These are phyloP conservation scores for Melanotus villosus DNA, from an alignment of 2,888 invertebrate genomes.

Conservation along the genomic window DNA sequence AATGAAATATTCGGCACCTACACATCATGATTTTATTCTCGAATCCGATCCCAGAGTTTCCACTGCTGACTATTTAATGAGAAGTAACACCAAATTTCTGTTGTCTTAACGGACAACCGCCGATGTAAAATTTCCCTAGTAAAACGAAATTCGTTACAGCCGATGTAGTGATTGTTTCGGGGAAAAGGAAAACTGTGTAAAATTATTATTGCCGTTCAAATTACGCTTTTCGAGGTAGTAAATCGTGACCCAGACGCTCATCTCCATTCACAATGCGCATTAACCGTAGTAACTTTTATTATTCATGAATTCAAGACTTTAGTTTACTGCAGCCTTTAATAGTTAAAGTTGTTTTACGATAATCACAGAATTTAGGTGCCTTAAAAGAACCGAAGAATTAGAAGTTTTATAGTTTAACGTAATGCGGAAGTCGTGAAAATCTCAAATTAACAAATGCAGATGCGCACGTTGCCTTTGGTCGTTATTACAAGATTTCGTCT, in stretches of 20 bases:
- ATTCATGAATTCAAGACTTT: slow-evolving; percentile 49
- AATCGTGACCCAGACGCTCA: slow-evolving; percentile 39
- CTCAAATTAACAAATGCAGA: slow-evolving; percentile 7
- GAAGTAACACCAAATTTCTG: not conserved
- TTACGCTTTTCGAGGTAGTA: slow-evolving; percentile 27
- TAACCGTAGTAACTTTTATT: slow-evolving; percentile 50
- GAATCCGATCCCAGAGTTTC: not conserved
- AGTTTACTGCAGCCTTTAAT: slow-evolving; percentile 42
- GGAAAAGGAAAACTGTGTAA: slow-evolving; percentile 24
- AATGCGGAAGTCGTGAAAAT: slow-evolving; percentile 2
- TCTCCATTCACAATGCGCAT: slow-evolving; percentile 37
- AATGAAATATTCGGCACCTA: slow-evolving; percentile 26
- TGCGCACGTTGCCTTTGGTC: not conserved
- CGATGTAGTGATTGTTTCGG: not conserved
- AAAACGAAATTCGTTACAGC: not conserved
- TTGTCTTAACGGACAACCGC: not conserved
- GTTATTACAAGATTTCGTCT: too few species aligned
- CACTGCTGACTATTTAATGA: slow-evolving; percentile 13
- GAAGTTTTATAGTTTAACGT: slow-evolving; percentile 20
- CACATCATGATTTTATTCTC: slow-evolving; percentile 8
- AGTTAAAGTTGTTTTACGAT: slow-evolving; percentile 51
- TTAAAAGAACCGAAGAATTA: slow-evolving; percentile 29
- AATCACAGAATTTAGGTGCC: slow-evolving; percentile 48
- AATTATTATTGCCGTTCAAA: slow-evolving; percentile 31
- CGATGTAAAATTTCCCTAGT: not conserved